Evolutionary conservation across 2,113 vertebrate genomes (phyloP), one percentile per base, ranked within the genome.

Genomic region (Plestiodon gilberti): DNA sequence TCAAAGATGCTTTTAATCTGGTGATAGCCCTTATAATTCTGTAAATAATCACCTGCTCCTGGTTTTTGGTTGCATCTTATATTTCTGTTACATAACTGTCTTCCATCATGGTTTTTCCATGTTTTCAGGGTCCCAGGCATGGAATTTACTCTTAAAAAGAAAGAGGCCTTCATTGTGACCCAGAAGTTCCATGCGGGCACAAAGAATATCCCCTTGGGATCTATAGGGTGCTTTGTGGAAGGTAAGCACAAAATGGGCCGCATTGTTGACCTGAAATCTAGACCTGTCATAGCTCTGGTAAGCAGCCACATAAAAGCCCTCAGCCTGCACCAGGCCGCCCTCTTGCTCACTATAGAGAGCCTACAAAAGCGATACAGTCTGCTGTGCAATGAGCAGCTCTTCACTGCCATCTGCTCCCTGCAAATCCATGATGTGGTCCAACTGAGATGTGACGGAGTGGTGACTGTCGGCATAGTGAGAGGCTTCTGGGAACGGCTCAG

Each of bases 401-500:
- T 97, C 85, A 79, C 77, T 0, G 95, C 97, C 80, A 95, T 97
- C 87, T 96, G 97, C 8, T 91, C 90, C 59, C 92, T 97, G 84
- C 87, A 93, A 62, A 94, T 93, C 88, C 91, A 95, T 0, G 97
- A 97, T 89, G 90, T 96, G 85, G 96, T 97, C 30, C 92, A 96
- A 88, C 93, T 97, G 33, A 94, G 77, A 85, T 81, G 93, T 92
- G 96, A 93, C 86, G 96, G 92, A 73, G 95, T 89, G n/a, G 92
- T 93, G 52, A 69, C 93, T 22, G 95, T 96, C 0, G 97, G 93
- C 1, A 73, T 96, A 92, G 96, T 97, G 62, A 87, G 61, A 69
- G 96, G 93, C 85, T 96, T 96, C 90, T 92, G 97, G 81, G 95
- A 97, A 92, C 94, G 95, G 30, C 93, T 96, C 17, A 95, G 94